phyloP scores from a whole-genome alignment of 35 echinoderm and acorn worm species.

The Anneissia japonica region DNA sequence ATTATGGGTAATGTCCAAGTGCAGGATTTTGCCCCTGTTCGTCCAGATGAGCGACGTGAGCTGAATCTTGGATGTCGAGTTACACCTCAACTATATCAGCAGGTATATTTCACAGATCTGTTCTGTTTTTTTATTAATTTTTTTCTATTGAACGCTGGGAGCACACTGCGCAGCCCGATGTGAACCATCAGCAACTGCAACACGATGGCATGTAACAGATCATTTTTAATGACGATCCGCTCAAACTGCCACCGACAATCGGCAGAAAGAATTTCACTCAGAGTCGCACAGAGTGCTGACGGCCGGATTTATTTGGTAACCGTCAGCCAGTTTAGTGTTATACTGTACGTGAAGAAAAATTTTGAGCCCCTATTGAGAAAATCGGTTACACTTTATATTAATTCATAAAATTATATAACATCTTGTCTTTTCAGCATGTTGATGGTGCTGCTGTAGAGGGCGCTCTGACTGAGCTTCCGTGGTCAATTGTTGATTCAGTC shows the following conservation, averaged over 20 bases:
- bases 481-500: constrained; percentile 70
- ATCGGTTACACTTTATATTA: too few relatives aligned
- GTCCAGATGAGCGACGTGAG: constrained; percentile 58
- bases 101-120: constrained; percentile 2
- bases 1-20: constrained; percentile 46
- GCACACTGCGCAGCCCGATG: too few relatives aligned
- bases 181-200: too few relatives aligned
- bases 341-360: too few relatives aligned
- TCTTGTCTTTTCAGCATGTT: constrained; percentile 50
- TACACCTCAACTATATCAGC: constrained; percentile 40
- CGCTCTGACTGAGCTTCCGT: constrained; percentile 58
- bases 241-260: too few relatives aligned
- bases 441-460: constrained; percentile 54
- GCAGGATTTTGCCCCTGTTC: constrained; percentile 53
- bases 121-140: not conserved
- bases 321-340: too few relatives aligned
- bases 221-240: too few relatives aligned
- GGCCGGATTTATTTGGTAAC: too few relatives aligned
- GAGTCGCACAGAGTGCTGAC: too few relatives aligned
- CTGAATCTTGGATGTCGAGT: constrained; percentile 48
- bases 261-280: too few relatives aligned
- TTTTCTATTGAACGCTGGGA: not conserved
- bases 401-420: not conserved
- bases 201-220: too few relatives aligned
- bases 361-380: too few relatives aligned